A percentile compares a stretch with the other conserved stretches of the same genome.
Conservation (phyloP, 2,888 invertebrate species). For the Leptinotarsa haldemani region DNA sequence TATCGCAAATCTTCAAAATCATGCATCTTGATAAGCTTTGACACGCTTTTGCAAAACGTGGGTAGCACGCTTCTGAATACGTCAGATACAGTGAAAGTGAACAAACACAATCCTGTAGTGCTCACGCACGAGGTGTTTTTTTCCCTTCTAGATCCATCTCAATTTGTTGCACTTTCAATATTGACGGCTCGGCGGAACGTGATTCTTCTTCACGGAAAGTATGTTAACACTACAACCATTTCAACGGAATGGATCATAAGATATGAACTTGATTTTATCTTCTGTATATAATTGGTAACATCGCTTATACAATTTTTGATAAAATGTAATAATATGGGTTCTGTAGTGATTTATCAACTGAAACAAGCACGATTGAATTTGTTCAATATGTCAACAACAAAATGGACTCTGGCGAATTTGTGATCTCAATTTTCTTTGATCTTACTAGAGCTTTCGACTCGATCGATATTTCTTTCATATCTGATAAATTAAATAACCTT, state of each 20-base stretch:
- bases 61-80: constrained; percentile 45
- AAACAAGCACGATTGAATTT: too few species aligned
- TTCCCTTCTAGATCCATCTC: constrained; percentile 29
- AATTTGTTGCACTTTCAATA: constrained; percentile 29
- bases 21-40: constrained; percentile 49
- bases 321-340: too few species aligned
- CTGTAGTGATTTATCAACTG: too few species aligned
- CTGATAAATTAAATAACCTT: too few species aligned
- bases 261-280: neutral
- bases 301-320: too few species aligned
- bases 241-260: neutral
- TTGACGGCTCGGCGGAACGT: neutral
- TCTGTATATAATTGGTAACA: neutral
- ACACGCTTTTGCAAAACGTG: constrained; percentile 36
- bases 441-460: too few species aligned
- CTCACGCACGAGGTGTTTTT: constrained; percentile 10
- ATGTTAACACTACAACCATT: neutral
- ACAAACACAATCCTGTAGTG: constrained; percentile 13
- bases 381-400: too few species aligned
- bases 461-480: too few species aligned
- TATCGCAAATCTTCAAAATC: constrained; percentile 32
- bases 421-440: too few species aligned
- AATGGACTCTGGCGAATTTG: too few species aligned
- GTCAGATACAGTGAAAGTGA: constrained; percentile 49
- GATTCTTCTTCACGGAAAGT: constrained; percentile 9